Evolutionary conservation across 2,797 vertebrate species (phyloP).

Genomic region (Tokudaia muenninki): DNA sequence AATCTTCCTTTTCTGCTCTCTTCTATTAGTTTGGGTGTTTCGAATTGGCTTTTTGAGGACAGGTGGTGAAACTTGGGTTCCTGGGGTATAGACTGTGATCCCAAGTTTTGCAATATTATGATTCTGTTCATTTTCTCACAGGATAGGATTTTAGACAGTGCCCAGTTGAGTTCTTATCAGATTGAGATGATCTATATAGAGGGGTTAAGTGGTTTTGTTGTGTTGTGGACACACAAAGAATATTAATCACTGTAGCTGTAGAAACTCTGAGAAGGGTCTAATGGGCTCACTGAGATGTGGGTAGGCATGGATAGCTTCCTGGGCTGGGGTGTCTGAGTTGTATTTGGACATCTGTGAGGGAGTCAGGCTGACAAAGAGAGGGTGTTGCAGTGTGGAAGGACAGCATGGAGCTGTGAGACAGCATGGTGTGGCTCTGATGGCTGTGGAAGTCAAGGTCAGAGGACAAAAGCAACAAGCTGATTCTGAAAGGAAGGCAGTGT

Average conservation of each 20-base stretch:
- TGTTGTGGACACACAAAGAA: neutral
- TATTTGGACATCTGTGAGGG: neutral
- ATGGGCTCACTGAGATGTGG: neutral
- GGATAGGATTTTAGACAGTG: neutral
- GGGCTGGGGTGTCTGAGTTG: neutral
- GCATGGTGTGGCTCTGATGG: neutral
- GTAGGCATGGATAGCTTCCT: neutral
- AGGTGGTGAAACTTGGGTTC: neutral
- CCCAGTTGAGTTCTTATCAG: neutral
- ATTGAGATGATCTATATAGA: neutral
- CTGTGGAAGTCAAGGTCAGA: neutral
- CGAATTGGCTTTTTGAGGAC: neutral
- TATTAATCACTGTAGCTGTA: neutral
- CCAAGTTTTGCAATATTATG: neutral
- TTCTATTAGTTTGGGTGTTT: neutral
- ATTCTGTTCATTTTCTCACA: neutral
- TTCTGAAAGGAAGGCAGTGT: neutral
- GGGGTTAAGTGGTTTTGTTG: neutral
- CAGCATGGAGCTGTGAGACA: neutral
- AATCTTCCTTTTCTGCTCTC: neutral
- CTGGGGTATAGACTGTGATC: neutral
- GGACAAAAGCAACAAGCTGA: neutral
- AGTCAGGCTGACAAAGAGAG: neutral
- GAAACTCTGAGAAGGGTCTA: neutral
- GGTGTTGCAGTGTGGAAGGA: fast-evolving